Base-by-base conservation (phyloP, 2,888 invertebrate genomes). In the Colletes collaris region DNA sequence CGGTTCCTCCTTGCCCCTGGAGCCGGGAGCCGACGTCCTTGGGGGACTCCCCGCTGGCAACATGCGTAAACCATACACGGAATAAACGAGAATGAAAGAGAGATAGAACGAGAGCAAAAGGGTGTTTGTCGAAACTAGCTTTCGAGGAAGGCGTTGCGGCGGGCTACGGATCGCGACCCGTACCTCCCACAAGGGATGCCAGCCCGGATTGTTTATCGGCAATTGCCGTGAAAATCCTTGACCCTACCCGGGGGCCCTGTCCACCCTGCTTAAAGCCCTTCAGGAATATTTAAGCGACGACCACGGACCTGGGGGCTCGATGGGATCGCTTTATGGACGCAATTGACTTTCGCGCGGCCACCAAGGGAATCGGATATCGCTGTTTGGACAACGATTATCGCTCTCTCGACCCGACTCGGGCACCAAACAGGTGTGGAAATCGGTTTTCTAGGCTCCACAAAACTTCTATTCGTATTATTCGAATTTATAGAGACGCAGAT, bases 41-140 rank as follows among this genome's bases (percentile, higher is more conserved):
- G 78, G 87, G 88, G 88, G 88, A 88, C 88, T 60, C 82, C 88
- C 88, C 79, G 87, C 87, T 88, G 86, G 79, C 78, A 83, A 67
- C 82, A 79, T 76, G 75, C 85, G 83, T 74, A 74, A 78, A 82
- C 80, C 66, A 58, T 62, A 60, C 58, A 27, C 70, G 58, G 16
- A 46, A 64, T 27, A 69, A 58, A 62, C 55, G 50, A 13, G 52
- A 50, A 37, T 10, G 65, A 52, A 59, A 58, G 53, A 53, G 80
- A 65, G 63, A 62, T 7, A 60, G 63, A 58, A 66, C 55, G 68
- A 69, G 68, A 59, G 66, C 69, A 27, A 40, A 74, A 79, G 80
- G 80, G 84, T 81, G 79, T 75, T 84, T 79, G 80, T 69, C 81
- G 80, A 86, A 84, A 81, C 80, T 81, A 79, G 81, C 81, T 78